A percentile compares a stretch with the other conserved stretches of the same genome.
These are phyloP conservation scores for Menidia beryllina DNA, from an alignment of 2,113 vertebrate genomes.

Conservation along the genomic window DNA sequence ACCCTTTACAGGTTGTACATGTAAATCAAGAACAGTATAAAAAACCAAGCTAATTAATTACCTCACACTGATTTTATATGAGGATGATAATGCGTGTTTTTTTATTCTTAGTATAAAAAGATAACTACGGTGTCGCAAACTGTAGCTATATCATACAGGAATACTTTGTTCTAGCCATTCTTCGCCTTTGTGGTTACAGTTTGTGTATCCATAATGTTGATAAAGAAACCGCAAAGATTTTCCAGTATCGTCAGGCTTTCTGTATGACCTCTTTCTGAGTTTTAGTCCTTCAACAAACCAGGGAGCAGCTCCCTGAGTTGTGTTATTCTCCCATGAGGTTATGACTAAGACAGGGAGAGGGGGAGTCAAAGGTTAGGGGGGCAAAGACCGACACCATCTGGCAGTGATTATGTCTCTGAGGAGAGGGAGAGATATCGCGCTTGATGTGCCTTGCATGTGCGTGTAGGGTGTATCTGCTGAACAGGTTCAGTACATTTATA, in stretches of 20 bases:
- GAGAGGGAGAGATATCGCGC: slow-evolving; percentile 37
- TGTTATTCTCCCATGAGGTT: slow-evolving; percentile 48
- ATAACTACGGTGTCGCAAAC: slow-evolving; percentile 16
- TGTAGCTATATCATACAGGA: slow-evolving; percentile 9
- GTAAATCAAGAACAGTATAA: no score
- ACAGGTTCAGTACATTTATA: neutral
- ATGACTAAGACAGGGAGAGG: slow-evolving; percentile 24
- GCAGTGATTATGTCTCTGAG: slow-evolving; percentile 67
- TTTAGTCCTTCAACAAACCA: slow-evolving; percentile 27
- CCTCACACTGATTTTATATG: no score
- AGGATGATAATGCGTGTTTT: no score
- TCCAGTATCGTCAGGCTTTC: slow-evolving; percentile 36
- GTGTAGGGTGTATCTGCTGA: slow-evolving; percentile 12
- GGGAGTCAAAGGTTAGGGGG: slow-evolving; percentile 67
- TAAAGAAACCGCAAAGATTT: slow-evolving; percentile 55
- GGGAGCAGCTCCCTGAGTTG: slow-evolving; percentile 37
- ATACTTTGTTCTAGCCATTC: slow-evolving; percentile 21
- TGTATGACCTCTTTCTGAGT: slow-evolving; percentile 43
- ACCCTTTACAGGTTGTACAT: no score
- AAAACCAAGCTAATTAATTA: no score
- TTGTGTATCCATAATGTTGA: slow-evolving; percentile 54
- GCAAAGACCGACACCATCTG: slow-evolving; percentile 65
- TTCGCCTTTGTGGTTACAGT: slow-evolving; percentile 28
- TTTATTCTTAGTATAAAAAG: slow-evolving; percentile 15
- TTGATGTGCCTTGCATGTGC: slow-evolving; percentile 28